phyloP scores from a whole-genome alignment of 1,140 invertebrate genomes.

The Drosophila bifasciata region DNA sequence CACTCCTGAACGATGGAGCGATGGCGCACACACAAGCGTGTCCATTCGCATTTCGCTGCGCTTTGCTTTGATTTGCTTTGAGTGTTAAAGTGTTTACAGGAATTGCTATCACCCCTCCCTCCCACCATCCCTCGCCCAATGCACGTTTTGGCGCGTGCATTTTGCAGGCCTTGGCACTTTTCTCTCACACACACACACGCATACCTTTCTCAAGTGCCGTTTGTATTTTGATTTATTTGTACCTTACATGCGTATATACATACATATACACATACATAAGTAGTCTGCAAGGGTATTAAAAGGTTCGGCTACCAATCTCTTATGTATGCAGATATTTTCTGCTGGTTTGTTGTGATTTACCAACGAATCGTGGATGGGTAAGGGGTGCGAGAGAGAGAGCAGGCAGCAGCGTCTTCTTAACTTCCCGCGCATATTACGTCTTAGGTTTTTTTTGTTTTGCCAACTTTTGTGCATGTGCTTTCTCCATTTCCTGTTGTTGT shows the following conservation, averaged over 20 bases:
- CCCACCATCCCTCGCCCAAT: conserved; percentile 2
- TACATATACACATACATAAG: no score
- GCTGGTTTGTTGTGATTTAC: conserved; percentile 59
- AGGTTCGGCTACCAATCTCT: no score
- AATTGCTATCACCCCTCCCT: no score
- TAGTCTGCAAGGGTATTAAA: no score
- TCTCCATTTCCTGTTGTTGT: background rate
- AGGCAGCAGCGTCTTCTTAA: background rate
- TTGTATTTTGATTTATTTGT: no score
- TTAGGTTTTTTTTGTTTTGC: conserved; percentile 25
- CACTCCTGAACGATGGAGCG: conserved; percentile 8
- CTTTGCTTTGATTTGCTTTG: conserved; percentile 44
- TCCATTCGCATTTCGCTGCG: conserved; percentile 32
- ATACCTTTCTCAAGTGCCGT: background rate
- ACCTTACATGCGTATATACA: no score
- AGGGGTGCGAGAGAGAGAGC: conserved; percentile 10
- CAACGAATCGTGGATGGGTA: conserved; percentile 15
- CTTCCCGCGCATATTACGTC: conserved; percentile 45
- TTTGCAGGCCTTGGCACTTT: conserved; percentile 17
- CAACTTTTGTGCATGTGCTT: background rate
- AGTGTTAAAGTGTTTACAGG: no score
- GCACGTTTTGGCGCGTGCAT: conserved; percentile 48
- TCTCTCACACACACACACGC: background rate
- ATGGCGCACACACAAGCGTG: no score
- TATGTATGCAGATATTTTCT: background rate